A percentile compares a stretch with the other conserved stretches of the same genome.
These are phyloP conservation scores for Mormyrus hasselquistii DNA, from an alignment of 2,797 vertebrate species.

Conservation along the genomic window DNA sequence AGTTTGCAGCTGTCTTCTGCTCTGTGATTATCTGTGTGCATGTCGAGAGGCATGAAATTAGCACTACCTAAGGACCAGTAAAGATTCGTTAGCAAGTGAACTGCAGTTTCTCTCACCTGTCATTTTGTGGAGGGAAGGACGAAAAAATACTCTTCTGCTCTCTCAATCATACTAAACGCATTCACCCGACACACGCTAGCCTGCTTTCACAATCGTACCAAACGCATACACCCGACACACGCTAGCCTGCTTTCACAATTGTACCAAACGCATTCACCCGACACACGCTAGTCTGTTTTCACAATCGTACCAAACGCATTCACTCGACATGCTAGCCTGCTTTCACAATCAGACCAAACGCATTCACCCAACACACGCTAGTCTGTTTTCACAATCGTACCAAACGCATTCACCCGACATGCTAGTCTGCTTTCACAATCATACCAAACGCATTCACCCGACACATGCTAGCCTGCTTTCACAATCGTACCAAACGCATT, in stretches of 20 bases:
- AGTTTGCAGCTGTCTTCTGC: not conserved
- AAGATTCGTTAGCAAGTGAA: not conserved
- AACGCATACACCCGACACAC: constrained; percentile 27
- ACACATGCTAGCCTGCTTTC: not conserved
- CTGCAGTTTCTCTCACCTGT: not conserved
- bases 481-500: not conserved
- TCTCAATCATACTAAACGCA: not conserved
- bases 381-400: constrained; percentile 29
- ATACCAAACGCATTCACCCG: not conserved
- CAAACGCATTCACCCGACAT: not conserved
- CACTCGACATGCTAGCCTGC: not conserved
- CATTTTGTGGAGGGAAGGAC: not conserved
- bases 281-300: constrained; percentile 35
- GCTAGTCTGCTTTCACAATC: not conserved
- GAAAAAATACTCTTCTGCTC: not conserved
- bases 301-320: not conserved
- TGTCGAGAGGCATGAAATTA: not conserved
- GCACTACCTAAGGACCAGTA: not conserved
- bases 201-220: not conserved
- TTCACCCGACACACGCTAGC: not conserved
- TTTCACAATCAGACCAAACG: not conserved
- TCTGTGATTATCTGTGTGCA: not conserved
- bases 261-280: constrained; percentile 12
- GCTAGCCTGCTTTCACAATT: constrained; percentile 23
- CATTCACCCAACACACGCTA: constrained; percentile 29